Evolutionary conservation across 2,797 vertebrate genomes (phyloP).

Genomic region (Poecilia wingei): DNA sequence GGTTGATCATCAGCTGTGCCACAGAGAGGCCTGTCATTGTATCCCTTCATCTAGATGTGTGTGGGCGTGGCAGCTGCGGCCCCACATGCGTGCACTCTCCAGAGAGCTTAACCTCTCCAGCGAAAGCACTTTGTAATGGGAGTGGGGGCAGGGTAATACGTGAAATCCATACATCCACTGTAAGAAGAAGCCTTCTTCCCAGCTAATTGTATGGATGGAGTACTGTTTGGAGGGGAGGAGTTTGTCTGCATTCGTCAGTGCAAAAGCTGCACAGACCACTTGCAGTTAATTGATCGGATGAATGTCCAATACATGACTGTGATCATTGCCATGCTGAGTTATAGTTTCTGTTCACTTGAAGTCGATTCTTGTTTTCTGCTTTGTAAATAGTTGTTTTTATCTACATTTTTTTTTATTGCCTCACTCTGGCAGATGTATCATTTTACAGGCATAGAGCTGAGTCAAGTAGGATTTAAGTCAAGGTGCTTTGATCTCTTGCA

Average conservation of each 20-base stretch:
- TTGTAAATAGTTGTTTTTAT: constrained; percentile 18
- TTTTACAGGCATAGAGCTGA: neutral
- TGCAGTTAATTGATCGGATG: neutral
- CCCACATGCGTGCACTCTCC: constrained; percentile 62
- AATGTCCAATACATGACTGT: constrained; percentile 26
- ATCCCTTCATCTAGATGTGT: constrained; percentile 8
- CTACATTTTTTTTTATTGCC: constrained; percentile 15
- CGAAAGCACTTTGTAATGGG: constrained; percentile 47
- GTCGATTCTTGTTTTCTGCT: constrained; percentile 16
- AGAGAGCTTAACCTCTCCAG: constrained; percentile 62
- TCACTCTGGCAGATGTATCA: neutral
- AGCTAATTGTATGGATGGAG: constrained; percentile 39
- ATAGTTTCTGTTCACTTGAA: constrained; percentile 7
- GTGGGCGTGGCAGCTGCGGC: constrained; percentile 37
- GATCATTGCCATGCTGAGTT: constrained; percentile 32
- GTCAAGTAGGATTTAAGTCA: neutral
- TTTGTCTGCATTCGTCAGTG: constrained; percentile 22
- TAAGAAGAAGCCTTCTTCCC: constrained; percentile 37
- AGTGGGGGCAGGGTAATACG: constrained; percentile 45
- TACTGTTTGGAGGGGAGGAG: constrained; percentile 1
- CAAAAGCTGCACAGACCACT: neutral
- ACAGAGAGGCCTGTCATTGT: constrained; percentile 10
- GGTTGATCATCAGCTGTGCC: constrained; percentile 63
- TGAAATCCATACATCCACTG: constrained; percentile 59
- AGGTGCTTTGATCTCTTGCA: neutral